These are phyloP conservation scores for Mesembrinibis cayennensis DNA, from an alignment of 2,113 vertebrate genomes.

Conservation along the genomic window DNA sequence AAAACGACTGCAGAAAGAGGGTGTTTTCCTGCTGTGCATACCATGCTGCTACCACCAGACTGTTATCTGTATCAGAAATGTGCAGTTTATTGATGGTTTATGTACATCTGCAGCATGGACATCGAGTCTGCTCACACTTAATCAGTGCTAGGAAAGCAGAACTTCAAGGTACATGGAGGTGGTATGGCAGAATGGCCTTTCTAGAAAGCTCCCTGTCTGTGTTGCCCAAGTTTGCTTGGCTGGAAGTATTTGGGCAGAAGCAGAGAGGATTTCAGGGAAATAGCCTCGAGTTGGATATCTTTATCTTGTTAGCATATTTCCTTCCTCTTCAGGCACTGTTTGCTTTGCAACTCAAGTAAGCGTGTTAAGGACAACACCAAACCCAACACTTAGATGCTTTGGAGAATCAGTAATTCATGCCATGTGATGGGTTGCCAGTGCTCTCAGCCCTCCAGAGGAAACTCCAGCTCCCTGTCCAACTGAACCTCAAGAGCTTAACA, in stretches of 20 bases:
- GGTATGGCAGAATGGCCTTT: not conserved
- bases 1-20: not conserved
- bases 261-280: not conserved
- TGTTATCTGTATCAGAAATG: not conserved
- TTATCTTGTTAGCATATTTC: not conserved
- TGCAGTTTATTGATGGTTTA: not conserved
- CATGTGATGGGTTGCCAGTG: not conserved
- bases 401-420: not conserved
- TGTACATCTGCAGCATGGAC: not conserved
- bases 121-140: not conserved
- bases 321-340: not conserved
- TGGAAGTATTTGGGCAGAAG: not conserved
- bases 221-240: not conserved
- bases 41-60: not conserved
- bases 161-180: not conserved
- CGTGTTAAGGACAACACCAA: not conserved
- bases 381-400: not conserved
- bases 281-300: not conserved
- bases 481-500: not conserved
- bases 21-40: not conserved
- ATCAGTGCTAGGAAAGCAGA: not conserved
- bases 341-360: not conserved
- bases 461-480: not conserved
- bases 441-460: not conserved
- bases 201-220: not conserved